A percentile compares a stretch with the other conserved stretches of the same genome.
phyloP scores from a whole-genome alignment of 2,888 invertebrate genomes.

The Polylopha cassiicola region DNA sequence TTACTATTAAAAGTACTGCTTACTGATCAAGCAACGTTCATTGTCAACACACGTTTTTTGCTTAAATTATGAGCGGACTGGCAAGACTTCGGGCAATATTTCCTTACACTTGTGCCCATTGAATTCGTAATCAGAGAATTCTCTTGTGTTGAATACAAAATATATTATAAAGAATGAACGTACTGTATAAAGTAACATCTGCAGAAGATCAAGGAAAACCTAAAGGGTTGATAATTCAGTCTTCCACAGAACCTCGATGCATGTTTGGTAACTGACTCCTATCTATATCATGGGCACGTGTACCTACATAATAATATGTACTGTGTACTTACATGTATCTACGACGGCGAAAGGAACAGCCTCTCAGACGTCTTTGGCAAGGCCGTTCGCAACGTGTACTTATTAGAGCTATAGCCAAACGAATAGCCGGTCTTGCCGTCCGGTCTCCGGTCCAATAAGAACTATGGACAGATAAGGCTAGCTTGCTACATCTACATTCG shows the following conservation, averaged over 20 bases:
- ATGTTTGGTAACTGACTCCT: too few relatives aligned
- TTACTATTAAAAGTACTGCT: not conserved
- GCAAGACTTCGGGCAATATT: conserved; percentile 57
- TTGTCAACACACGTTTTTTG: conserved; percentile 24
- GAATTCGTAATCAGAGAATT: conserved; percentile 70
- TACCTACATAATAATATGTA: too few relatives aligned
- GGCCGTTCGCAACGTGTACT: conserved; percentile 39
- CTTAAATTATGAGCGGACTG: conserved; percentile 34
- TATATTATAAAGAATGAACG: conserved; percentile 2
- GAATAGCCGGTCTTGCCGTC: conserved; percentile 36
- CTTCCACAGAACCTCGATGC: too few relatives aligned
- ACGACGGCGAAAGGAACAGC: conserved; percentile 56
- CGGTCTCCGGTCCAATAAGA: conserved; percentile 19
- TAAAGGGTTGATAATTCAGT: too few relatives aligned
- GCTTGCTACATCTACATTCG: too few relatives aligned
- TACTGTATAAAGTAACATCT: too few relatives aligned
- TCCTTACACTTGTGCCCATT: conserved; percentile 68
- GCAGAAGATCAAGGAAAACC: too few relatives aligned
- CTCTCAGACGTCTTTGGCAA: conserved; percentile 56
- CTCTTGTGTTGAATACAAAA: conserved; percentile 65
- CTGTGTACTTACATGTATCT: too few relatives aligned
- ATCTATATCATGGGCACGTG: too few relatives aligned
- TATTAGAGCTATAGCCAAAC: conserved; percentile 26
- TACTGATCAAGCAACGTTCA: not conserved
- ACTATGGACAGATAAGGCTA: too few relatives aligned